These are phyloP conservation scores for Mus spretus DNA, from an alignment of 2,797 vertebrate species.

Conservation along the genomic window DNA sequence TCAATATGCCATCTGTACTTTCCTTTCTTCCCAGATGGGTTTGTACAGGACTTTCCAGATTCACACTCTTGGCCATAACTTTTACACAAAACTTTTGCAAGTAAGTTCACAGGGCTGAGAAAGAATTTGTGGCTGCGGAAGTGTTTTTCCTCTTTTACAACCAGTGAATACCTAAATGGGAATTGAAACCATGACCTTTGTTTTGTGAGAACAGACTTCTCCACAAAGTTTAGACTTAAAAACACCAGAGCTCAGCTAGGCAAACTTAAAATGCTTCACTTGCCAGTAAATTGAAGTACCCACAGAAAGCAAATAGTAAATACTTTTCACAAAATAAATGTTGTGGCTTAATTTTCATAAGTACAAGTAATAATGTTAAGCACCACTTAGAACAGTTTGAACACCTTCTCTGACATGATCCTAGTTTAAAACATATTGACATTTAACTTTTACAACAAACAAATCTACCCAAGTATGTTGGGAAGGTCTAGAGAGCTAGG, in stretches of 20 bases:
- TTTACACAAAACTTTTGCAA: background rate
- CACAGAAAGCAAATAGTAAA: background rate
- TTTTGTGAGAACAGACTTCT: constrained; percentile 48
- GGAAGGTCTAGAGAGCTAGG: background rate
- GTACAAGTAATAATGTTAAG: constrained; percentile 48
- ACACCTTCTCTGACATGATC: background rate
- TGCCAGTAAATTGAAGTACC: constrained; percentile 41
- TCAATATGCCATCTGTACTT: background rate
- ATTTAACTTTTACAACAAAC: constrained; percentile 6
- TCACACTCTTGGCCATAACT: background rate
- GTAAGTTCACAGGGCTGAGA: background rate
- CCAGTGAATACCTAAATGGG: background rate
- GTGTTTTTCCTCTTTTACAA: constrained; percentile 22
- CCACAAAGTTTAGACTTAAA: constrained; percentile 29
- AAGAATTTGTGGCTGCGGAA: background rate
- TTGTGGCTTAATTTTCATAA: constrained; percentile 10
- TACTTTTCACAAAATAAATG: background rate
- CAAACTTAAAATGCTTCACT: background rate
- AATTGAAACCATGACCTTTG: constrained; percentile 73
- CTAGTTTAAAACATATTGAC: constrained; percentile 38
- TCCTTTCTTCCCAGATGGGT: background rate
- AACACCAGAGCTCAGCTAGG: background rate
- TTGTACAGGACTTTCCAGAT: background rate
- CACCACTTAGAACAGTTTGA: constrained; percentile 22
- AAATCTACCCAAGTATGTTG: background rate